Evolutionary conservation across 2,797 vertebrate species (phyloP), one percentile per base, ranked within the genome.

Genomic region (Erithacus rubecula): DNA sequence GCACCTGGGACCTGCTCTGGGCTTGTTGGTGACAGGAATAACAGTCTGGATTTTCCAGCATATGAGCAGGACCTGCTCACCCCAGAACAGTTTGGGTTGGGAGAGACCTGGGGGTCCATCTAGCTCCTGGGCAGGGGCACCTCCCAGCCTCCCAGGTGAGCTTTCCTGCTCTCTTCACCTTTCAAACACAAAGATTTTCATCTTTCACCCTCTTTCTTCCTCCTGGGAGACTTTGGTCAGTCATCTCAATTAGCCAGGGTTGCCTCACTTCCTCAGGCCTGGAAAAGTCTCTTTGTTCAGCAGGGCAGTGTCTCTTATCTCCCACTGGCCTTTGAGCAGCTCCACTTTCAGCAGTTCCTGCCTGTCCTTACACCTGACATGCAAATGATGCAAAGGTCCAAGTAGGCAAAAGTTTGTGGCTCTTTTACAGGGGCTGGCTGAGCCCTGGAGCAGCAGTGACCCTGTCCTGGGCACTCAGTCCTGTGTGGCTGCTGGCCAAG

Each of bases 211-310:
- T 87, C 36, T 72, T 85, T 90, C 27, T 30, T 77, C 74, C 92
- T 94, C 90, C 58, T 59, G 77, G 83, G 92, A 94, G 86, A 3
- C 77, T 74, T 85, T 32, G 77, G 62, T 49, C 68, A 6, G 3
- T 22, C n/a, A 7, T 34, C 64, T 18, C 43, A 83, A 90, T 86
- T 15, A 87, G 90, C 5, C 36, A 43, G 72, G 55, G 10, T 78
- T 86, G 85, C 83, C 77, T 96, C 92, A 83, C 65, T 96, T 96
- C 96, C 96, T 75, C 34, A 53, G 88, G 16, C 43, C 46, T 51
- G 90, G 92, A 86, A 90, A 93, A 4, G 76, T 75, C 62, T 71
- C 77, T 94, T 91, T 95, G 92, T 94, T 75, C 4, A 53, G 3
- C 52, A 1, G 67, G 79, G 76, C 72, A 23, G 52, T 2, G 39